Percentiles rank a stretch among this genome's conserved stretches.
phyloP scores from a whole-genome alignment of 2,113 vertebrate genomes.

The Caretta caretta region DNA sequence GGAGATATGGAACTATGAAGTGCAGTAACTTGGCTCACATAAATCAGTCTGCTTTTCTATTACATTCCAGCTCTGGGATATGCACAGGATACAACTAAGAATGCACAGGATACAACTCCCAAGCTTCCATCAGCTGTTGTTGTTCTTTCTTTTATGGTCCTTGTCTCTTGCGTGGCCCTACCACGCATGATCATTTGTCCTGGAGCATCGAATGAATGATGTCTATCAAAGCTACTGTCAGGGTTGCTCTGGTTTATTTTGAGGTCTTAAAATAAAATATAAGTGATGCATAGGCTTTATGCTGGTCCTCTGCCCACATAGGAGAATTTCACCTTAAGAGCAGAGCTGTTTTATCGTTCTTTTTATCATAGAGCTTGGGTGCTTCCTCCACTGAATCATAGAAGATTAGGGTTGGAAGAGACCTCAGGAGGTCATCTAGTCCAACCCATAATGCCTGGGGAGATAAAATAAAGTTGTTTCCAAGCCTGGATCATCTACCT shows the following conservation, averaged over 20 bases:
- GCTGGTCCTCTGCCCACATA: not conserved
- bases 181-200: accelerated
- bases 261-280: not conserved
- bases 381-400: not conserved
- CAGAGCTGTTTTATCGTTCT: not conserved
- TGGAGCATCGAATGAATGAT: not conserved
- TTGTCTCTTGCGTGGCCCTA: not conserved
- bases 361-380: not conserved
- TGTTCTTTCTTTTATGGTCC: not conserved
- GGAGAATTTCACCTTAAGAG: not conserved
- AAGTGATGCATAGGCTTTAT: not conserved
- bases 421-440: too few relatives aligned
- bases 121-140: too few relatives aligned
- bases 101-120: not conserved
- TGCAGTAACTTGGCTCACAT: not conserved
- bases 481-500: accelerated
- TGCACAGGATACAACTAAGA: not conserved
- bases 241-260: not conserved
- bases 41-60: not conserved
- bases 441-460: not conserved
- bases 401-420: too few relatives aligned
- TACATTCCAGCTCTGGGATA: not conserved
- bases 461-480: not conserved
- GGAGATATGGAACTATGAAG: not conserved
- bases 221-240: not conserved